Base-by-base conservation (phyloP, 2,888 invertebrate species). In the Sturmia bella region DNA sequence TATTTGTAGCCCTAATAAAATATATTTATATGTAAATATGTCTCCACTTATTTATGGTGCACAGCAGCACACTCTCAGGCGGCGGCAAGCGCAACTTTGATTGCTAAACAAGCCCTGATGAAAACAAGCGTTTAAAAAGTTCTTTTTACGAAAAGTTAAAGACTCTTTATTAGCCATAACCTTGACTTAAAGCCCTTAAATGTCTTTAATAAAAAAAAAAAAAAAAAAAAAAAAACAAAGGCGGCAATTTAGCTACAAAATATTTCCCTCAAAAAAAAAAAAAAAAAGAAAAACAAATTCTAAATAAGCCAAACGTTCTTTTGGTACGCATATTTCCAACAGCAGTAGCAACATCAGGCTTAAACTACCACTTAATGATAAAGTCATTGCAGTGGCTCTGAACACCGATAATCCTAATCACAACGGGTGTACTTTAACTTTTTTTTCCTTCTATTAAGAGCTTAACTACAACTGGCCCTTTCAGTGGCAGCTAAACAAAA, bases 331-430 rank as follows among this genome's bases (percentile, higher is more conserved):
- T 59, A 61, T 72, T 52, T 72, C 37, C 27, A 64, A 39, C 50
- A 69, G 52, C 15, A 48, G 9, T 2, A 45, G 27, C 4, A 19
- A 37, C 7, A 39, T 52, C 6, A 37, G 4, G 27, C 37, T 37
- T 61, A 48, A 45, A 57, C 45, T 37, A 21, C 45, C n/a, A 13
- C 57, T 74, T 78, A 82, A 82, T 78, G 82, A 82, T 82, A 82
- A 82, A 82, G 82, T 82, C 82, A 82, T 82, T 78, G 78, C 82
- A 43, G 82, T 61, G 70, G 70, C 70, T 45, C 74, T 75, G 78
- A 82, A 82, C 82, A 78, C 78, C 82, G 78, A 82, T 78, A 82
- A 82, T 82, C 78, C 82, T 78, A 82, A 82, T 78, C 82, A 82
- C 82, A 82, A 78, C 82, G 82, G 78, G 78, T 82, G 82, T 68